Percentiles rank a stretch among this genome's conserved stretches.
Evolutionary conservation across 2,888 invertebrate genomes (phyloP).

Genomic region (Drosophila villosipedis): DNA sequence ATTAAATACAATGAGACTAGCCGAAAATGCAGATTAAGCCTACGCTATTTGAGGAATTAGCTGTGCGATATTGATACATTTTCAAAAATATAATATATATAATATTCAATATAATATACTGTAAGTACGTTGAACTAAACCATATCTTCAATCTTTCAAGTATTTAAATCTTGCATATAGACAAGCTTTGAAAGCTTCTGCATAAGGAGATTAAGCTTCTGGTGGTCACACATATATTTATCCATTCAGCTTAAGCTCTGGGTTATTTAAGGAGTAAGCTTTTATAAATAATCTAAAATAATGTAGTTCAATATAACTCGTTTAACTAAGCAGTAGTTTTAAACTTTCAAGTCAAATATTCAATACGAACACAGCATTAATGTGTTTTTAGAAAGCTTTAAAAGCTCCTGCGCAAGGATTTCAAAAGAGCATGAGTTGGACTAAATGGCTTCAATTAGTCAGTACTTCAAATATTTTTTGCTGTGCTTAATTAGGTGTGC

Average conservation of each 20-base stretch:
- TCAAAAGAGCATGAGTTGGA: background rate
- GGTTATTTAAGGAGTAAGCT: background rate
- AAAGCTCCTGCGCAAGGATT: too few relatives aligned
- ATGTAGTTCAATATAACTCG: background rate
- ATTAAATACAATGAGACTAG: conserved; percentile 21
- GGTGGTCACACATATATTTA: background rate
- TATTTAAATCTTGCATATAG: background rate
- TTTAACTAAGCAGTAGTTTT: background rate
- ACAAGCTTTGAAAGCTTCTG: background rate
- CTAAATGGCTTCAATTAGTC: background rate
- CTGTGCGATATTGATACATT: too few relatives aligned
- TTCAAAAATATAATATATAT: background rate
- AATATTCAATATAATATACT: background rate
- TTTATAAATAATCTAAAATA: background rate
- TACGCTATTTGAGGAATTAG: background rate
- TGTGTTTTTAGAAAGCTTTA: background rate
- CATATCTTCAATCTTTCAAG: background rate
- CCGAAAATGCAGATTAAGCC: conserved; percentile 1
- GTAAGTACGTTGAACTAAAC: background rate
- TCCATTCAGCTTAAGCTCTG: background rate
- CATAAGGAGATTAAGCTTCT: background rate
- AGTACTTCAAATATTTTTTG: background rate
- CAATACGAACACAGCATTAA: background rate
- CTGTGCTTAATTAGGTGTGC: background rate
- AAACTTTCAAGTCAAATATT: background rate